A percentile compares a stretch with the other conserved stretches of the same genome.
Conservation (phyloP, 1,140 invertebrate species). For the Marisa cornuarietis region DNA sequence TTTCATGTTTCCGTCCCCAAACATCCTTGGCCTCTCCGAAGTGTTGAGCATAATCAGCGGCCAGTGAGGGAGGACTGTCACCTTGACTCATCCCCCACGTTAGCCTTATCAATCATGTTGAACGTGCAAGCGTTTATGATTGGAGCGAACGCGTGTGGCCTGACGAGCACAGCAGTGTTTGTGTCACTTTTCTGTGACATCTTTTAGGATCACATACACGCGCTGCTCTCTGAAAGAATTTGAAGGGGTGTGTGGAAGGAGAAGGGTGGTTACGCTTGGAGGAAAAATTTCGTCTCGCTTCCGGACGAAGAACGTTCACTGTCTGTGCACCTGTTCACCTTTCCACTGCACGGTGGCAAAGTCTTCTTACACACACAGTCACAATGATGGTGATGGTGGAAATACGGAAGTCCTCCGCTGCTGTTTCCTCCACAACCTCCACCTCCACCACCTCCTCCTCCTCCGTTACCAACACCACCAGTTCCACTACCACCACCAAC, state of each 20-base stretch:
- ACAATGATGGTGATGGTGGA: slow-evolving; percentile 31
- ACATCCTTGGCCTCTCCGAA: too few species aligned
- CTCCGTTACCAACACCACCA: background rate
- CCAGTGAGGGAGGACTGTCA: too few species aligned
- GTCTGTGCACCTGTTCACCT: slow-evolving; percentile 57
- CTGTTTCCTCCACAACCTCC: background rate
- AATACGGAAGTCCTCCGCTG: background rate
- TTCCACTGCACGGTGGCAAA: slow-evolving; percentile 30
- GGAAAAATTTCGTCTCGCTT: slow-evolving; percentile 60
- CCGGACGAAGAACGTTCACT: slow-evolving; percentile 61
- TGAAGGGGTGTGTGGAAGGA: background rate
- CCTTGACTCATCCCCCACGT: background rate
- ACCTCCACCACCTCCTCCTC: slow-evolving; percentile 2
- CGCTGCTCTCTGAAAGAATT: background rate
- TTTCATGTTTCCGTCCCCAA: too few species aligned
- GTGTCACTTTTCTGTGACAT: background rate
- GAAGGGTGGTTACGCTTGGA: slow-evolving; percentile 43
- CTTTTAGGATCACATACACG: too few species aligned
- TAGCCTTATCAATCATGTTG: background rate
- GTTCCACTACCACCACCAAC: background rate
- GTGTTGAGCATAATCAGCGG: too few species aligned
- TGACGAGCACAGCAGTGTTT: background rate
- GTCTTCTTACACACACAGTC: slow-evolving; percentile 31
- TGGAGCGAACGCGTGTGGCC: background rate
- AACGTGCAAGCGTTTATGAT: background rate